Conservation (phyloP, 2,113 vertebrate genomes). For the Leucopsar rothschildi region DNA sequence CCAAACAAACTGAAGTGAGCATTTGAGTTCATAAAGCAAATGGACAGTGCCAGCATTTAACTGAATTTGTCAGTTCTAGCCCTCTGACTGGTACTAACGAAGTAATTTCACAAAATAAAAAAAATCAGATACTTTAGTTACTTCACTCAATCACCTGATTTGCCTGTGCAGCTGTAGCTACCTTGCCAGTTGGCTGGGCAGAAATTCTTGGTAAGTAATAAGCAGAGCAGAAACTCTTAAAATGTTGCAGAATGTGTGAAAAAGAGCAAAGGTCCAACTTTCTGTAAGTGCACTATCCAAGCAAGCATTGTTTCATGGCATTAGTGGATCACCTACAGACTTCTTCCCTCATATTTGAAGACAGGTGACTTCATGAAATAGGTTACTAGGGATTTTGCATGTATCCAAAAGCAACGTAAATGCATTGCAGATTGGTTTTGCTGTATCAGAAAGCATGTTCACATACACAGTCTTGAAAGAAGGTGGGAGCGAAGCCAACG, state of each 20-base stretch:
- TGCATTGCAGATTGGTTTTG: not conserved
- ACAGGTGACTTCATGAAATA: not conserved
- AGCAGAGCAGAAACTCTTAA: not conserved
- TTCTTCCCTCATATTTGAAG: not conserved
- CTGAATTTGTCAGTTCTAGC: not conserved
- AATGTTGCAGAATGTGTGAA: not conserved
- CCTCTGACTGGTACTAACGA: not conserved
- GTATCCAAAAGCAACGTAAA: not conserved
- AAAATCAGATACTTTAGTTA: not conserved
- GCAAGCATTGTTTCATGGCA: not conserved
- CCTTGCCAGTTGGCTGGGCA: not conserved
- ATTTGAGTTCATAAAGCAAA: not conserved
- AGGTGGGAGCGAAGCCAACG: not conserved
- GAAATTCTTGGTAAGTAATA: not conserved
- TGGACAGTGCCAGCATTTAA: not conserved
- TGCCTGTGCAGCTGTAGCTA: not conserved
- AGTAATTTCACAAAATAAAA: not conserved
- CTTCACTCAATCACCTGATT: not conserved
- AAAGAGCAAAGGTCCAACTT: not conserved
- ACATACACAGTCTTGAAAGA: constrained; percentile 17
- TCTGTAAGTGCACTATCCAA: not conserved
- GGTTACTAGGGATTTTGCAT: not conserved
- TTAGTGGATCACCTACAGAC: not conserved
- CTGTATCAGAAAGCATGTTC: constrained; percentile 1
- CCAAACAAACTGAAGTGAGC: not conserved